Percentiles rank a stretch among this genome's conserved stretches.
Evolutionary conservation across 2,797 vertebrate species (phyloP).

Genomic region (Zenarchopterus dispar): DNA sequence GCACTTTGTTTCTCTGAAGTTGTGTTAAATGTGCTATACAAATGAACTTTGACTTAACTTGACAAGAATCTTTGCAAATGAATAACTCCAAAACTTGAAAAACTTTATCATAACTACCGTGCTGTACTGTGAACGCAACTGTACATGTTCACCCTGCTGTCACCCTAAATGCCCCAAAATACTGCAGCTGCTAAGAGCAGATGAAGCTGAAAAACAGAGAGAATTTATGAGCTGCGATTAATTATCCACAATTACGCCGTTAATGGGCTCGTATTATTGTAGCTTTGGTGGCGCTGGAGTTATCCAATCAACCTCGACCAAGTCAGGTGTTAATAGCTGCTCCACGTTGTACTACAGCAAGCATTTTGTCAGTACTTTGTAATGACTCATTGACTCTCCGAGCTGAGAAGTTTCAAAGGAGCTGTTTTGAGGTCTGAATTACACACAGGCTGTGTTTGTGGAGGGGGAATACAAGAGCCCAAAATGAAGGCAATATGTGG

Average conservation of each 20-base stretch:
- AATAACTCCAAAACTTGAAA: no score
- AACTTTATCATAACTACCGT: no score
- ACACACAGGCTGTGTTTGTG: slow-evolving; percentile 9
- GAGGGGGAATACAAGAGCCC: background rate
- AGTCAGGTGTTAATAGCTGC: slow-evolving; percentile 13
- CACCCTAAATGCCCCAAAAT: slow-evolving; percentile 1
- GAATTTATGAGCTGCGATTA: slow-evolving; percentile 16
- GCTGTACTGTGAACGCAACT: no score
- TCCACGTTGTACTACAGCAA: slow-evolving; percentile 18
- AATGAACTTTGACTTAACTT: no score
- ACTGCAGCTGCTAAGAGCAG: background rate
- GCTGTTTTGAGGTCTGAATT: slow-evolving; percentile 4
- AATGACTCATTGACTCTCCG: slow-evolving; percentile 12
- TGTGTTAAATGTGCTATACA: no score
- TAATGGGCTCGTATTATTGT: slow-evolving; percentile 21
- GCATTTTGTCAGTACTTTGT: slow-evolving; percentile 11
- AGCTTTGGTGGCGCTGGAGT: background rate
- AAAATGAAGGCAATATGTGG: background rate
- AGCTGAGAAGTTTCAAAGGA: slow-evolving; percentile 11
- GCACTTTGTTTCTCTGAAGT: no score
- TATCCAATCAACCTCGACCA: slow-evolving; percentile 11
- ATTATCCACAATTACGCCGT: slow-evolving; percentile 17
- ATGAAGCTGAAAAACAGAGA: background rate
- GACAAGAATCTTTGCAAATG: no score
- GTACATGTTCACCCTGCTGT: slow-evolving; percentile 2